These are phyloP conservation scores for Drosophila robusta DNA, from an alignment of 2,888 invertebrate species.

Conservation along the genomic window DNA sequence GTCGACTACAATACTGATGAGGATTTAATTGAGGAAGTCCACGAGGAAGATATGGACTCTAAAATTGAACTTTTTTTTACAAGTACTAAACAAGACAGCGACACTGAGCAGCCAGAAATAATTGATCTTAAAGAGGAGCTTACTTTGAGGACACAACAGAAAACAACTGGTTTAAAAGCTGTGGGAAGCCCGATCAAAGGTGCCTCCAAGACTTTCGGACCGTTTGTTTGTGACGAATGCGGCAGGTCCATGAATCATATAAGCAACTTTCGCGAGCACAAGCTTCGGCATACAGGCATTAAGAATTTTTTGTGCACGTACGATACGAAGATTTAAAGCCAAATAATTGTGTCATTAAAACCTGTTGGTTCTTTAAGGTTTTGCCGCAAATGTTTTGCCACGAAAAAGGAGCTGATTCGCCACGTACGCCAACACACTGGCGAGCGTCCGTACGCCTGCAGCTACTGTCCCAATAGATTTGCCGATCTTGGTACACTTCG, in stretches of 20 bases:
- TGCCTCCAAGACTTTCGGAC: background rate
- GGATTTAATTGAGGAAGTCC: slow-evolving; percentile 4
- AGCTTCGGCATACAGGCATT: slow-evolving; percentile 30
- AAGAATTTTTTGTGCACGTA: slow-evolving; percentile 37
- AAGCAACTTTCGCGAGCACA: slow-evolving; percentile 40
- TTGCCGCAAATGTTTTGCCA: slow-evolving; percentile 45
- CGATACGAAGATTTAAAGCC: background rate
- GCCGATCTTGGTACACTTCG: background rate
- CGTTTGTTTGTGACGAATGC: background rate
- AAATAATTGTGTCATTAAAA: background rate
- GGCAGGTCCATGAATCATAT: slow-evolving; percentile 13
- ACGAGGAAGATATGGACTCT: background rate
- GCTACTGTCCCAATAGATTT: background rate
- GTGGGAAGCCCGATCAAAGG: background rate
- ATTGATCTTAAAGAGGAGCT: background rate
- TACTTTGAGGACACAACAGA: background rate
- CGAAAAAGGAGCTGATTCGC: slow-evolving; percentile 37
- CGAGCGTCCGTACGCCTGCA: background rate
- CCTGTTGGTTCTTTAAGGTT: slow-evolving; percentile 6
- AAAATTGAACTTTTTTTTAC: background rate
- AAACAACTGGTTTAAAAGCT: background rate
- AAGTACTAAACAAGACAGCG: background rate
- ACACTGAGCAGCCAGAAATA: background rate
- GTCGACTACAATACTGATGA: background rate
- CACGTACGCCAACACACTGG: slow-evolving; percentile 18